phyloP scores from a whole-genome alignment of 2,888 invertebrate genomes.

The Sericinus montela region DNA sequence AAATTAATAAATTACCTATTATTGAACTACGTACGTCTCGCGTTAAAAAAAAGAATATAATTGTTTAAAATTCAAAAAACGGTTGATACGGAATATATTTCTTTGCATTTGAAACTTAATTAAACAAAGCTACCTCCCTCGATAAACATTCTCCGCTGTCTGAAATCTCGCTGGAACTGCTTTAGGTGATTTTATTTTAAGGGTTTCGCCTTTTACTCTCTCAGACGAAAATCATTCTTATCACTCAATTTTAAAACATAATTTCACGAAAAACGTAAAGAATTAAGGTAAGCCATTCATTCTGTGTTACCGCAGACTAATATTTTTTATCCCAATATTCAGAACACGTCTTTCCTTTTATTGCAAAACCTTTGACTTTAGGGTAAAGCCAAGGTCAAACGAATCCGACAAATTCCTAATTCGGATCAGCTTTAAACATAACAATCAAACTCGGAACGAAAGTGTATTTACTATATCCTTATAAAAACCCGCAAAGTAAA shows the following conservation, averaged over 20 bases:
- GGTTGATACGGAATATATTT: constrained; percentile 1
- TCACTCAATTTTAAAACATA: neutral
- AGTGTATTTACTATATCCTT: no score
- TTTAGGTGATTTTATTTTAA: constrained; percentile 25
- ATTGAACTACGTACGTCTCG: no score
- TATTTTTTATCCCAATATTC: constrained; percentile 20
- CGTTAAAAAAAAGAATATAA: no score
- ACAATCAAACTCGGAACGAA: no score
- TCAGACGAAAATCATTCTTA: constrained; percentile 4
- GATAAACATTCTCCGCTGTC: constrained; percentile 35
- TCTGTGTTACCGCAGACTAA: constrained; percentile 19
- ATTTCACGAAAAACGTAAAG: neutral
- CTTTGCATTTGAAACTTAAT: constrained; percentile 36
- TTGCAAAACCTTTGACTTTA: constrained; percentile 22
- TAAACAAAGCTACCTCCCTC: constrained; percentile 37
- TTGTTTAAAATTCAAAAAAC: constrained; percentile 25
- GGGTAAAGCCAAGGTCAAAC: constrained; percentile 16
- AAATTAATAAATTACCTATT: no score
- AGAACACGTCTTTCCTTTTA: constrained; percentile 22
- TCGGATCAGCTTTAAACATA: no score
- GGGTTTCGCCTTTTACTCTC: constrained; percentile 5
- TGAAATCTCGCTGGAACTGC: constrained; percentile 25
- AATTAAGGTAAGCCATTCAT: constrained; percentile 13
- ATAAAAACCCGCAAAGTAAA: no score
- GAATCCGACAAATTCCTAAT: neutral